These are phyloP conservation scores for Eriocheir sinensis DNA, from an alignment of 1,140 invertebrate species.

Conservation along the genomic window DNA sequence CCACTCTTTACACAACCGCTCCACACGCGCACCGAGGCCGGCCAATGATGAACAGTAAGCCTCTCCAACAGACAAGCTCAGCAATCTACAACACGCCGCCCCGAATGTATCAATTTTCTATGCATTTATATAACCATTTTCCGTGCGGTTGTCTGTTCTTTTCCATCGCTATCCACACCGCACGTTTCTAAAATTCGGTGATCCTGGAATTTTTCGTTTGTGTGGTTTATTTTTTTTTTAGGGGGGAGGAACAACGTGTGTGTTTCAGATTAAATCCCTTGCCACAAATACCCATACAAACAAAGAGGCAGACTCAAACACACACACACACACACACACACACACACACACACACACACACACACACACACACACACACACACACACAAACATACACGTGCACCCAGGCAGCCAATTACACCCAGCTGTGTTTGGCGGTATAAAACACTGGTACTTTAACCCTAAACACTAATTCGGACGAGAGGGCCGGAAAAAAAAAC, in stretches of 20 bases:
- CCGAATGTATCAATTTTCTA: too few relatives aligned
- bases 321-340: not conserved
- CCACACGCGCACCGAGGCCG: too few relatives aligned
- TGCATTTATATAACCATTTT: not conserved
- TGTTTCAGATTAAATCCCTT: conserved; percentile 24
- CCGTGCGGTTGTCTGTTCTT: not conserved
- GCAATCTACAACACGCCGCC: too few relatives aligned
- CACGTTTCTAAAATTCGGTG: not conserved
- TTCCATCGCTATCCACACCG: not conserved
- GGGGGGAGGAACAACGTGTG: not conserved
- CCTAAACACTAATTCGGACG: not conserved
- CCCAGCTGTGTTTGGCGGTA: not conserved
- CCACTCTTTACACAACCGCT: too few relatives aligned
- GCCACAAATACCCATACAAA: not conserved
- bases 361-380: not conserved
- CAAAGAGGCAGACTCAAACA: not conserved
- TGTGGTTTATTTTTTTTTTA: too few relatives aligned
- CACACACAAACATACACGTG: too few relatives aligned
- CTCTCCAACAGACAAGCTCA: too few relatives aligned
- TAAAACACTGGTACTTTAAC: not conserved
- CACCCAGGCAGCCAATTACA: too few relatives aligned
- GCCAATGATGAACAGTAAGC: too few relatives aligned
- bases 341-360: not conserved
- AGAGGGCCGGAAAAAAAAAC: not conserved
- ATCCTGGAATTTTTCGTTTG: not conserved